Conservation (phyloP, 1,140 invertebrate genomes). For the Trypoxylus dichotomus region DNA sequence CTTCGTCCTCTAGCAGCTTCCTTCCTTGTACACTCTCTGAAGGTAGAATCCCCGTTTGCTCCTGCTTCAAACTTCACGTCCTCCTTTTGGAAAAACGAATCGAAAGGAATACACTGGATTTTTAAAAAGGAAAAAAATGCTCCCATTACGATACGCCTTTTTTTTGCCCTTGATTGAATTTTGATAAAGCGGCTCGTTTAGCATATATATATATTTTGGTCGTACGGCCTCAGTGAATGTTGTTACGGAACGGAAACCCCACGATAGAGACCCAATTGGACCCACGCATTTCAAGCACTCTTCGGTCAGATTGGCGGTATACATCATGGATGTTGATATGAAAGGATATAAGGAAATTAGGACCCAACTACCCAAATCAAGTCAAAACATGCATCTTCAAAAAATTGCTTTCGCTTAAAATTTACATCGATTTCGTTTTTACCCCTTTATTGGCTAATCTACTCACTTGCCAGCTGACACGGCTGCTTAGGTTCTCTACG, state of each 20-base stretch:
- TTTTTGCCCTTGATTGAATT: neutral
- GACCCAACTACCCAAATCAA: constrained; percentile 27
- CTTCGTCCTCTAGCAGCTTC: neutral
- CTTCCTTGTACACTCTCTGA: neutral
- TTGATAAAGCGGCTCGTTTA: too few relatives aligned
- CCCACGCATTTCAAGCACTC: constrained; percentile 25
- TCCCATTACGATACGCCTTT: neutral
- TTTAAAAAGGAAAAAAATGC: neutral
- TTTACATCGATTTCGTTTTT: neutral
- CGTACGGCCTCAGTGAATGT: neutral
- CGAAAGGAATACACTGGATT: neutral
- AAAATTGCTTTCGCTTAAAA: neutral
- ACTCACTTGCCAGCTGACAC: constrained; percentile 91
- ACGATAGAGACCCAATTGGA: neutral
- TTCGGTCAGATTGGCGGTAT: constrained; percentile 28
- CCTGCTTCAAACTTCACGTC: too few relatives aligned
- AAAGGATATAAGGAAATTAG: constrained; percentile 29
- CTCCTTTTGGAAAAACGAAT: neutral
- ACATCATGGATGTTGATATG: constrained; percentile 12
- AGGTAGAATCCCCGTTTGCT: neutral
- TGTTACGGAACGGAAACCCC: constrained; percentile 9
- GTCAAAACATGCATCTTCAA: constrained; percentile 10
- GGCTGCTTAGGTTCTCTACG: constrained; percentile 96
- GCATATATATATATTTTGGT: too few relatives aligned
- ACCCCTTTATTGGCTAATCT: constrained; percentile 12